Evolutionary conservation across 2,888 invertebrate genomes (phyloP).

Genomic region (Ornithoptera priamus): DNA sequence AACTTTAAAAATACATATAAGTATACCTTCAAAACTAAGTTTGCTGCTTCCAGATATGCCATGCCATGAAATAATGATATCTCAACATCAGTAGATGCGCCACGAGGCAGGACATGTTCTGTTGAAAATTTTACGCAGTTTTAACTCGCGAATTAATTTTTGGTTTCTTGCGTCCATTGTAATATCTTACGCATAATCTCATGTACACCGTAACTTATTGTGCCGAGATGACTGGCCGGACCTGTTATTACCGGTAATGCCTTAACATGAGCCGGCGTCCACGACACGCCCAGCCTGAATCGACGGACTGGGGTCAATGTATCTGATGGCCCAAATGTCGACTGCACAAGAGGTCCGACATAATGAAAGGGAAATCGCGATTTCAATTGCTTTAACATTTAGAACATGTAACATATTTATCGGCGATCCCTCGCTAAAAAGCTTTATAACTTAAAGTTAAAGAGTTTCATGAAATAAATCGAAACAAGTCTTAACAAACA

Average conservation of each 20-base stretch:
- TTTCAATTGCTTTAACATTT: constrained; percentile 21
- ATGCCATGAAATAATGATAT: no score
- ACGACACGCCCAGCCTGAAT: constrained; percentile 52
- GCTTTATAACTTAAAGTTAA: no score
- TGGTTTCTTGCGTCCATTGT: constrained; percentile 14
- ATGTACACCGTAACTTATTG: constrained; percentile 36
- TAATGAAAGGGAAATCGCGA: constrained; percentile 30
- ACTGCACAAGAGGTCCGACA: constrained; percentile 14
- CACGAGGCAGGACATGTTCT: no score
- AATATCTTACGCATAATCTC: constrained; percentile 14
- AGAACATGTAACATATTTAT: no score
- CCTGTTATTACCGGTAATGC: constrained; percentile 51
- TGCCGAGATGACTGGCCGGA: constrained; percentile 48
- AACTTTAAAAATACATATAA: no score
- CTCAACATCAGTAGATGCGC: no score
- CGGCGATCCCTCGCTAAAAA: no score
- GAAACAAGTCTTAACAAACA: no score
- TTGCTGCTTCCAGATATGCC: no score
- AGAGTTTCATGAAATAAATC: no score
- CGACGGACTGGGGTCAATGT: constrained; percentile 48
- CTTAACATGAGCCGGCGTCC: constrained; percentile 43
- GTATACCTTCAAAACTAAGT: no score
- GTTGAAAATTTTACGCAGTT: no score
- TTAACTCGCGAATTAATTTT: constrained; percentile 2
- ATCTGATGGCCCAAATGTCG: constrained; percentile 37